Evolutionary conservation across 2,797 vertebrate genomes (phyloP).

Genomic region (Ficedula albicollis): DNA sequence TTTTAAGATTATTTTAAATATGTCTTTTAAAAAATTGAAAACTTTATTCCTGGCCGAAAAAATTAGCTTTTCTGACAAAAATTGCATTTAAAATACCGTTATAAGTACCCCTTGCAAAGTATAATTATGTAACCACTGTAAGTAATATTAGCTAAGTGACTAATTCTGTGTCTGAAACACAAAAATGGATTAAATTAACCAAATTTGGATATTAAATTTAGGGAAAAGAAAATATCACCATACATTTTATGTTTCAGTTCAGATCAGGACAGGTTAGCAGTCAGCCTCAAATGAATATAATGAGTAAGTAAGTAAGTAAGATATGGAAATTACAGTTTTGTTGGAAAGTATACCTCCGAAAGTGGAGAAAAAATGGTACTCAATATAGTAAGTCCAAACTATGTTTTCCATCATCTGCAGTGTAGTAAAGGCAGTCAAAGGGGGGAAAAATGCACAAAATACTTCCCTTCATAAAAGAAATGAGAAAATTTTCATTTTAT

Average conservation of each 20-base stretch:
- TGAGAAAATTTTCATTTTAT: neutral
- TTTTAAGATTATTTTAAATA: neutral
- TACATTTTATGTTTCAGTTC: neutral
- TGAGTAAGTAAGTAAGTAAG: neutral
- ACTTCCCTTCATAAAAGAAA: neutral
- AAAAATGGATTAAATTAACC: neutral
- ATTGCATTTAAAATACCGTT: neutral
- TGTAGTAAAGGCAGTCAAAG: neutral
- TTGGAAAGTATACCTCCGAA: neutral
- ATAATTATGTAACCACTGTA: neutral
- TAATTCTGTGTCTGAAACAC: neutral
- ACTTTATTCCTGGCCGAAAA: neutral
- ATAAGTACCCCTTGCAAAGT: neutral
- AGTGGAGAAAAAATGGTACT: accelerated
- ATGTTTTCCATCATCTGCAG: neutral
- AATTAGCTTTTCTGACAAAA: neutral
- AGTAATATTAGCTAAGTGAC: neutral
- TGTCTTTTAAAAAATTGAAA: neutral
- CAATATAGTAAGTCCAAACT: neutral
- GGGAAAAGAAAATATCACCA: neutral
- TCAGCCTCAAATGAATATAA: neutral
- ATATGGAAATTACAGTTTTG: neutral
- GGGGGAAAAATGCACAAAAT: accelerated
- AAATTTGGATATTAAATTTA: neutral
- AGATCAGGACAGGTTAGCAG: neutral